Percentiles rank a stretch among this genome's conserved stretches.
These are phyloP conservation scores for Catocala fraxini DNA, from an alignment of 2,888 invertebrate species.

Conservation along the genomic window DNA sequence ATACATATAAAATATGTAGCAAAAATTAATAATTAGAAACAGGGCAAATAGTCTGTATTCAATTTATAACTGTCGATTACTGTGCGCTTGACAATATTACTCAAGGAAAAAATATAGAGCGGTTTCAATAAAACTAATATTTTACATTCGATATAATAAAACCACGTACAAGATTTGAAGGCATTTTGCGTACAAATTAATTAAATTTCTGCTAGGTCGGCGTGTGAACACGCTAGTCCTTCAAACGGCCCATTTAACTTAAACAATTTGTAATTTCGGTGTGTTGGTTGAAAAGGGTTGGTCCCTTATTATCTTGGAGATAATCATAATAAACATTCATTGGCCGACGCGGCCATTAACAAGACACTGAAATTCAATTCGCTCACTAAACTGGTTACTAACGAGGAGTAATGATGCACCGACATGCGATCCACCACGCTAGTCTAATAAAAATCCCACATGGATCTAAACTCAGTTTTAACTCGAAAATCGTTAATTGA, in stretches of 20 bases:
- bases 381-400: constrained; percentile 65
- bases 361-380: constrained; percentile 73
- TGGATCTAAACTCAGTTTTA: constrained; percentile 38
- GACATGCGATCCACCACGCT: constrained; percentile 65
- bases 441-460: constrained; percentile 48
- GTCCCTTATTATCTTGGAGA: constrained; percentile 54
- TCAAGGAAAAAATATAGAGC: background rate
- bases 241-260: constrained; percentile 51
- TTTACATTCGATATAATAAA: background rate
- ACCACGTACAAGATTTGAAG: background rate
- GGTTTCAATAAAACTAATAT: background rate
- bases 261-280: constrained; percentile 58
- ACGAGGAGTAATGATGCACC: constrained; percentile 68
- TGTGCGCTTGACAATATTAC: background rate
- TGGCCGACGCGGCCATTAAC: constrained; percentile 54
- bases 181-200: constrained; percentile 34
- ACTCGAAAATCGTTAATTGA: constrained; percentile 18
- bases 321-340: constrained; percentile 63
- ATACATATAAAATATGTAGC: no score
- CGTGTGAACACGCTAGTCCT: constrained; percentile 44
- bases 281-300: constrained; percentile 58
- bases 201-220: constrained; percentile 42
- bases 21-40: no score
- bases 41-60: no score
- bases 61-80: no score